These are phyloP conservation scores for Eleginops maclovinus DNA, from an alignment of 2,113 vertebrate genomes.

Conservation along the genomic window DNA sequence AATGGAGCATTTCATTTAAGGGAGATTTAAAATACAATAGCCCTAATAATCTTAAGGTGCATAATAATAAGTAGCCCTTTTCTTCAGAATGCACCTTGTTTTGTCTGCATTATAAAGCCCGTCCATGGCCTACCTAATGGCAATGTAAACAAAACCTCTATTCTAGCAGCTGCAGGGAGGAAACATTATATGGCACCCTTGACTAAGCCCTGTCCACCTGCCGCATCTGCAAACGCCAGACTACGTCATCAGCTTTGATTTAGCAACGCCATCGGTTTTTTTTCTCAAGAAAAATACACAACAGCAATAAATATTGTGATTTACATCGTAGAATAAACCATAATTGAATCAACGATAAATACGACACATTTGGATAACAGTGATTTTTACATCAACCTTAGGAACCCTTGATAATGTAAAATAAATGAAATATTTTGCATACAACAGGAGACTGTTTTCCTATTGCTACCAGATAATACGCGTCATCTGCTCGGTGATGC, in stretches of 20 bases:
- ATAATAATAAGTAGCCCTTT: background rate
- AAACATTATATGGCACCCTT: constrained; percentile 39
- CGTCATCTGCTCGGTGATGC: constrained; percentile 60
- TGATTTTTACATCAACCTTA: background rate
- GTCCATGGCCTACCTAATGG: constrained; percentile 29
- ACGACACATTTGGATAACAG: background rate
- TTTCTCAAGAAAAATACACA: background rate
- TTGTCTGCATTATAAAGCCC: background rate
- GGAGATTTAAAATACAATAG: background rate
- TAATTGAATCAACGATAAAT: constrained; percentile 15
- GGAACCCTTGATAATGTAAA: background rate
- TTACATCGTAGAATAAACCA: constrained; percentile 5
- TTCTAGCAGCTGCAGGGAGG: constrained; percentile 10
- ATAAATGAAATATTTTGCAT: background rate
- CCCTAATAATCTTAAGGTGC: background rate
- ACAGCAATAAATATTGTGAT: background rate
- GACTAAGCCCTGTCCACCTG: constrained; percentile 68
- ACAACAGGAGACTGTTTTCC: background rate
- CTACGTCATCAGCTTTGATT: constrained; percentile 66
- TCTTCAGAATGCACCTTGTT: constrained; percentile 10
- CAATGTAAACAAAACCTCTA: constrained; percentile 70
- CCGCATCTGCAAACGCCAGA: constrained; percentile 64
- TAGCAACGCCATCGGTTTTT: constrained; percentile 36
- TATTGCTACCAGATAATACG: constrained; percentile 1
- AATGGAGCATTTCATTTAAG: background rate